A percentile compares a stretch with the other conserved stretches of the same genome.
Evolutionary conservation across 2,113 vertebrate genomes (phyloP).

Genomic region (Neopipo cinnamomea): DNA sequence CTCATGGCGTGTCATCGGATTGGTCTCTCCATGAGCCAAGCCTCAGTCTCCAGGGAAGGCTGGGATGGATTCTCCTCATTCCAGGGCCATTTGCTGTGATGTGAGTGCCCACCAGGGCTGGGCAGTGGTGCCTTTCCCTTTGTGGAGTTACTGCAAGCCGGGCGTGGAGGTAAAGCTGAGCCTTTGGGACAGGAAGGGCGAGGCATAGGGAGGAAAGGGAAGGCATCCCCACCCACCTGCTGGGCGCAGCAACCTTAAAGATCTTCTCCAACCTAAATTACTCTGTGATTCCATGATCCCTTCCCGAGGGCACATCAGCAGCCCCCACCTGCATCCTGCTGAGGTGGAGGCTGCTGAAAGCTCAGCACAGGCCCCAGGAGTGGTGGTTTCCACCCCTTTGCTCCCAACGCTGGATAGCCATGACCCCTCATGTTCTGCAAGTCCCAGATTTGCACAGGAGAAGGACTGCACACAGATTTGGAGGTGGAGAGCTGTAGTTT

Average conservation of each 20-base stretch:
- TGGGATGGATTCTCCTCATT: neutral
- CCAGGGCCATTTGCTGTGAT: neutral
- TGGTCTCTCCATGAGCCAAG: neutral
- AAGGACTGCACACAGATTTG: neutral
- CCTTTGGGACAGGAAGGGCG: neutral
- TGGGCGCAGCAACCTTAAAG: neutral
- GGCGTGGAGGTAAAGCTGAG: neutral
- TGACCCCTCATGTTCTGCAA: neutral
- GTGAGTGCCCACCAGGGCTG: neutral
- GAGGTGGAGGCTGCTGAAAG: neutral
- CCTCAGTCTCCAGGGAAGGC: neutral
- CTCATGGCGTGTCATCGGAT: neutral
- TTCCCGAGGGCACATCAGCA: neutral
- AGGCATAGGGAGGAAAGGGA: neutral
- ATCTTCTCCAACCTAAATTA: neutral
- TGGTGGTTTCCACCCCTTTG: neutral
- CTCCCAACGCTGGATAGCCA: fast-evolving
- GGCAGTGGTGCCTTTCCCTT: neutral
- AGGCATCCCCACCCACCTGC: neutral
- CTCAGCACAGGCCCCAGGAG: neutral
- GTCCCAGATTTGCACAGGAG: neutral
- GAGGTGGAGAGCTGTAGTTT: neutral
- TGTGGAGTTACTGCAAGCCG: neutral
- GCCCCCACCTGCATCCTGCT: neutral
- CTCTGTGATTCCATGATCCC: neutral